A percentile compares a stretch with the other conserved stretches of the same genome.
These are phyloP conservation scores for Sebastes miniatus DNA, from an alignment of 2,797 vertebrate species.

Conservation along the genomic window DNA sequence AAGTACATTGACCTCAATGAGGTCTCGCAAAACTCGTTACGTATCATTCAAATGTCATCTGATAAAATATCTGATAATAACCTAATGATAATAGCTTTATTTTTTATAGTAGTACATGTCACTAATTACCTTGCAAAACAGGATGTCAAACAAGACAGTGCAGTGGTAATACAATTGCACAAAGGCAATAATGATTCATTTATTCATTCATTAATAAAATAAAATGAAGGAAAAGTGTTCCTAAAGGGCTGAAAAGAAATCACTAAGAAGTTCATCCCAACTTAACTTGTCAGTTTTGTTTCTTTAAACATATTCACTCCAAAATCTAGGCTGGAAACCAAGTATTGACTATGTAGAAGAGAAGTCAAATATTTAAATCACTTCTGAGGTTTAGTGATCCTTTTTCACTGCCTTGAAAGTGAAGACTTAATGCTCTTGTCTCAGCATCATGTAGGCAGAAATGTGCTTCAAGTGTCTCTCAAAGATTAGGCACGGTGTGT, in stretches of 20 bases:
- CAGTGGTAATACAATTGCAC: neutral
- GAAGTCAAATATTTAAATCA: slow-evolving; percentile 17
- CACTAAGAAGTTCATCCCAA: neutral
- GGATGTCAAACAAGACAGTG: neutral
- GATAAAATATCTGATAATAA: neutral
- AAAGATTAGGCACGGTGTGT: slow-evolving; percentile 1
- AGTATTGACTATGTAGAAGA: neutral
- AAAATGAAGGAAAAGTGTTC: neutral
- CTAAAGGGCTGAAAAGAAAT: fast-evolving
- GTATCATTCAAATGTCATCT: neutral
- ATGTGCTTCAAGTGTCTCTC: slow-evolving; percentile 15
- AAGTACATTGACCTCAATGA: neutral
- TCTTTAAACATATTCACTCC: neutral
- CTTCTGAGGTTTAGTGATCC: neutral
- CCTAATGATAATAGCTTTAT: neutral
- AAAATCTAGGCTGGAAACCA: neutral
- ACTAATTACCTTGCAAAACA: neutral
- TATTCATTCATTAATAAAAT: neutral
- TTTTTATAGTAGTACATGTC: neutral
- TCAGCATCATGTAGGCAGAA: slow-evolving; percentile 18
- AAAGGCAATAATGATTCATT: neutral
- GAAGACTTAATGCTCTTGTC: slow-evolving; percentile 5
- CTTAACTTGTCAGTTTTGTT: neutral
- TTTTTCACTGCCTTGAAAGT: slow-evolving; percentile 20
- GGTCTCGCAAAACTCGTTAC: neutral